Evolutionary conservation across 2,888 invertebrate genomes (phyloP), one percentile per base, ranked within the genome.

Genomic region (Polylopha cassiicola): DNA sequence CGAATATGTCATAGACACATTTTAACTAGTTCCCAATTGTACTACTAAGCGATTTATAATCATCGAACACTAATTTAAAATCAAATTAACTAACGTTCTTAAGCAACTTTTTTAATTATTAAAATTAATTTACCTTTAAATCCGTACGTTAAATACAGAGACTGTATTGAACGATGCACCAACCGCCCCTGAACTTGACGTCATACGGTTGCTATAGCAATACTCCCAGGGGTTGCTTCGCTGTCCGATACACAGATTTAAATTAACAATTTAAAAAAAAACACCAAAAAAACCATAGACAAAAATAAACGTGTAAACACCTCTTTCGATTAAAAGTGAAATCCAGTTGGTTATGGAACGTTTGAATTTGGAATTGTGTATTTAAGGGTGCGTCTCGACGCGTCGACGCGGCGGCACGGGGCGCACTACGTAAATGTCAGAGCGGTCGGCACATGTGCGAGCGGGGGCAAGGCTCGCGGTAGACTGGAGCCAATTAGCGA

Each of bases 401-500:
- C 79, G 76, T 70, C 65, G 62, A 58, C 67, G 61, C 76, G 71
- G 65, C 71, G 67, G 76, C 65, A 71, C 76, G 68, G 74, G 73
- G 72, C 78, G 75, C 75, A 84, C 85, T 84, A 84, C 78, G 80
- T 74, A 79, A 81, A 80, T 81, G 82, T 81, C 80, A 79, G 81
- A 66, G 67, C 73, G 65, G 51, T 76, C 76, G 79, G 81, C 77
- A 79, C 82, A 82, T 81, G 82, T 80, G 80, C 85, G 81, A 75
- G 65, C 63, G 65, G 61, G 50, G 55, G 58, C 76, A 73, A 72
- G 48, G 71, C 60, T n/a, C 26, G 47, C 37, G 69, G 33, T 63
- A 69, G 49, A 63, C 48, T 63, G 68, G 51, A 20, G 39, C 39
- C 27, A 30, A 45, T 73, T 78, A 73, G 37, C 51, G 44, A 44